Conservation (phyloP, 2,113 vertebrate genomes). For the Dasyurus viverrinus region DNA sequence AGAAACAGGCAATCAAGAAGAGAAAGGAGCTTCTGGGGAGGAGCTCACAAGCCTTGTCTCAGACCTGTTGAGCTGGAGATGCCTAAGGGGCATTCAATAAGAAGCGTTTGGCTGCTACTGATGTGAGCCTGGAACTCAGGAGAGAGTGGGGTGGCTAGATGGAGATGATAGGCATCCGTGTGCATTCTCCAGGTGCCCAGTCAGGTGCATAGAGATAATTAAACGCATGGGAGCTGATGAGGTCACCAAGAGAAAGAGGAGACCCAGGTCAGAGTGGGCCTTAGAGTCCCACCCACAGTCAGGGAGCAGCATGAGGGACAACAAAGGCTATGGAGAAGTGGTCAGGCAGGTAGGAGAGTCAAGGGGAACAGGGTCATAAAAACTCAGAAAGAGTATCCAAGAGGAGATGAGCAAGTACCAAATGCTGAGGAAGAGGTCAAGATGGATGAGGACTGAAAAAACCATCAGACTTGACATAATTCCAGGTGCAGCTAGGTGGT, state of each 20-base stretch:
- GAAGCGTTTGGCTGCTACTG: not conserved
- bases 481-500: not conserved
- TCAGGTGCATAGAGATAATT: not conserved
- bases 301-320: not conserved
- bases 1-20: not conserved
- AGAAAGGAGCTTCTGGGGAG: not conserved
- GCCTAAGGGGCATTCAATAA: not conserved
- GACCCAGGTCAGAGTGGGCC: not conserved
- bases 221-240: not conserved
- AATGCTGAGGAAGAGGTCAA: not conserved
- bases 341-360: not conserved
- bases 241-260: not conserved
- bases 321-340: not conserved
- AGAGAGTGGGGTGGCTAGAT: not conserved
- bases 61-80: not conserved
- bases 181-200: not conserved
- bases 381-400: not conserved
- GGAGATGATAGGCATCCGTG: not conserved
- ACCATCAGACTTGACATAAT: not conserved
- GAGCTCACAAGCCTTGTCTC: not conserved
- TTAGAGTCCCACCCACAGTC: not conserved
- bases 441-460: not conserved
- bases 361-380: not conserved
- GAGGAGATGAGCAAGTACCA: not conserved
- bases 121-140: not conserved